These are phyloP conservation scores for Tetropium fuscum DNA, from an alignment of 2,888 invertebrate genomes.

Conservation along the genomic window DNA sequence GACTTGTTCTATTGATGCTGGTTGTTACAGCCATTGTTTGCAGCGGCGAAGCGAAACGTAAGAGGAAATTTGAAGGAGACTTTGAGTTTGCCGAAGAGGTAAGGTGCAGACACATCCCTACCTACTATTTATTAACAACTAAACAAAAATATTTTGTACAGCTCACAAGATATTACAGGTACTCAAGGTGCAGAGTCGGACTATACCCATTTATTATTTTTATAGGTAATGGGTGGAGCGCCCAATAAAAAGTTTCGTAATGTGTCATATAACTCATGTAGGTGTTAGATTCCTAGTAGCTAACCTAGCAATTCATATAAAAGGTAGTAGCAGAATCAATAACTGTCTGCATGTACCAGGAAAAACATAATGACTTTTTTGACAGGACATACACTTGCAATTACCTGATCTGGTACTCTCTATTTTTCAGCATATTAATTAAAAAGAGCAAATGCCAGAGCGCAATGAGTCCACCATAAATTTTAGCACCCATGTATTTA, in stretches of 20 bases:
- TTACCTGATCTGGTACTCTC: no score
- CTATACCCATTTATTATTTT: neutral
- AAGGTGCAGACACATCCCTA: constrained; percentile 51
- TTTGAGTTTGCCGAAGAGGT: constrained; percentile 86
- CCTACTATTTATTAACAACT: constrained; percentile 14
- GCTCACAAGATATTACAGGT: constrained; percentile 42
- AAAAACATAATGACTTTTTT: no score
- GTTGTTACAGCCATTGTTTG: constrained; percentile 63
- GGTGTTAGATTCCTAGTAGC: no score
- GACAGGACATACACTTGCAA: no score
- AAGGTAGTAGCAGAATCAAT: no score
- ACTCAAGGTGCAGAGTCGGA: constrained; percentile 31
- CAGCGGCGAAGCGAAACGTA: constrained; percentile 69
- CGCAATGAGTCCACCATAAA: no score
- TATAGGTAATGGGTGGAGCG: neutral
- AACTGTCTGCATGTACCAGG: no score
- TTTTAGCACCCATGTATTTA: no score
- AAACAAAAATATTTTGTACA: constrained; percentile 28
- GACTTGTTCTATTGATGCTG: constrained; percentile 66
- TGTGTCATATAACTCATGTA: no score
- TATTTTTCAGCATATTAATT: no score
- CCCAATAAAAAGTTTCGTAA: constrained; percentile 1
- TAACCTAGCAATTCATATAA: no score
- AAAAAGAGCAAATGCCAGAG: no score
- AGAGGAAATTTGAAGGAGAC: constrained; percentile 81